phyloP scores from a whole-genome alignment of 2,888 invertebrate species.

The Tillus elongatus region DNA sequence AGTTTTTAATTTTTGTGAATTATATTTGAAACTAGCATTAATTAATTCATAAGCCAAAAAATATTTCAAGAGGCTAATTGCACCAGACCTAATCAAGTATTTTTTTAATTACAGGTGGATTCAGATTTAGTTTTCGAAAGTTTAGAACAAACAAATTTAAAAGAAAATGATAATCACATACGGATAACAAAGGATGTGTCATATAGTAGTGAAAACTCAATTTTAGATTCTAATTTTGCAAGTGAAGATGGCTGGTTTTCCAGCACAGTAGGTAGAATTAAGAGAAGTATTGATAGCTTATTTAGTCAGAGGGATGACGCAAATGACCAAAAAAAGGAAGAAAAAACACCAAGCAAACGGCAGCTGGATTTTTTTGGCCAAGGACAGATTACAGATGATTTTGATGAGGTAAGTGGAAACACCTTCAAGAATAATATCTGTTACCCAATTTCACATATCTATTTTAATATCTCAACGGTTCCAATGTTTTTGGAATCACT shows the following conservation, averaged over 20 bases:
- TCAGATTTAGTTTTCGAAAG: slow-evolving; percentile 41
- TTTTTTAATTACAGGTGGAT: slow-evolving; percentile 37
- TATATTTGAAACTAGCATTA: too few species aligned
- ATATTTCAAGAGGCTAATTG: too few species aligned
- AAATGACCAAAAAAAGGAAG: neutral
- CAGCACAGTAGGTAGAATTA: slow-evolving; percentile 40
- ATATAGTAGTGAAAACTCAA: slow-evolving; percentile 16
- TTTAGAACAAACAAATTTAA: slow-evolving; percentile 31
- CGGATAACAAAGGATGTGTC: slow-evolving; percentile 27
- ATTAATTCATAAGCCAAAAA: too few species aligned
- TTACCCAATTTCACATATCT: too few species aligned
- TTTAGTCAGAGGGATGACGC: slow-evolving; percentile 22
- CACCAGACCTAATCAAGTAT: too few species aligned
- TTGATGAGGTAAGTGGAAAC: too few species aligned
- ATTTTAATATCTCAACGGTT: too few species aligned
- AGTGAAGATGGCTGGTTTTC: slow-evolving; percentile 34
- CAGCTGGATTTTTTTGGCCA: too few species aligned
- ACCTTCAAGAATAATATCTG: too few species aligned
- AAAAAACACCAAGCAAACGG: neutral
- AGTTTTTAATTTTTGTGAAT: too few species aligned
- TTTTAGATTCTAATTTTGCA: slow-evolving; percentile 31
- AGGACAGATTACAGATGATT: too few species aligned
- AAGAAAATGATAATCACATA: slow-evolving; percentile 26
- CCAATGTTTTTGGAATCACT: too few species aligned
- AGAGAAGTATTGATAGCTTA: slow-evolving; percentile 30